Evolutionary conservation across 1,140 invertebrate genomes (phyloP), one percentile per base, ranked within the genome.

Genomic region (Daktulosphaira vitifoliae): DNA sequence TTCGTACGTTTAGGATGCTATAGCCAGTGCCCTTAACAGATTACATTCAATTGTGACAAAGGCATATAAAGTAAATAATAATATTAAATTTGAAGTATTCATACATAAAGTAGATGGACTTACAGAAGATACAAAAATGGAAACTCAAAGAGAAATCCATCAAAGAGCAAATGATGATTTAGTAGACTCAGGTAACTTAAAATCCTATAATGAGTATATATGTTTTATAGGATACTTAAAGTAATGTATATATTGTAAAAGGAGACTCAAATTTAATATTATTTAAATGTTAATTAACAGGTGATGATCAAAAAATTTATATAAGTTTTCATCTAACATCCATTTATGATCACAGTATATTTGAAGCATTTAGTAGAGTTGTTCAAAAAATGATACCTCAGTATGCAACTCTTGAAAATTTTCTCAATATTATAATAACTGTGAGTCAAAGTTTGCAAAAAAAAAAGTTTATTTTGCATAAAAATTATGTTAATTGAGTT

Each of bases 341-440:
- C 66, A 99, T 99, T 69, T 99, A 99, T 76, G 97, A 99, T 78
- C 96, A 99, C 75, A 98, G 96, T 66, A 99, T 99, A 77, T 99
- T 99, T 80, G 97, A 99, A 81, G 96, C 96, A 15, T 99, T 99
- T 76, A 98, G 93, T 71, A 99, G 99, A 87, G 96, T 99, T 69
- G 95, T 99, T 51, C 97, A 99, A 75, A 99, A 99, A 76, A 78
- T 99, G 66, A 98, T 99, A 73, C 95, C 93, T 50, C 95, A 99
- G 75, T 79, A 99, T 68, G 91, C 95, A 52, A 94, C 92, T 13
- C 79, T 99, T 71, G 97, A 99, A 81, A 96, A 98, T 79, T 81
- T 99, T 65, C 78, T 99, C n/a, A 98, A 99, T 77, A 96, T 99
- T 74, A 87, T 99, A 69, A 98, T 98, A 78, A 94, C 93, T 59